These are phyloP conservation scores for Temnothorax rugatulus DNA, from an alignment of 2,888 invertebrate species.

Conservation along the genomic window DNA sequence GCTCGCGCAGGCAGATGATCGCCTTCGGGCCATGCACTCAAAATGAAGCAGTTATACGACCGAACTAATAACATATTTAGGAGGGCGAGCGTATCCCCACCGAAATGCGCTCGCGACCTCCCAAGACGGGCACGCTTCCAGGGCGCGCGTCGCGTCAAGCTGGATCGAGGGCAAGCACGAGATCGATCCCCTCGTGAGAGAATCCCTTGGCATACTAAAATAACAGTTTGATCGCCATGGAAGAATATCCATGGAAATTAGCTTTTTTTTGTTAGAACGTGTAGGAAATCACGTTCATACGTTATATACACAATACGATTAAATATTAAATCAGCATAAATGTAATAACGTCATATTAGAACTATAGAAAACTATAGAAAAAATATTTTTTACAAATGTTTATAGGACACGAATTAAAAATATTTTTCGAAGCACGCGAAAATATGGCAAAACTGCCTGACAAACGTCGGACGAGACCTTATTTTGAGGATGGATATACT, in stretches of 20 bases:
- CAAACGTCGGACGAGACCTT: not conserved
- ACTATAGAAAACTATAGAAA: no score
- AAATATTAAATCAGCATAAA: not conserved
- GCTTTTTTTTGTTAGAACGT: not conserved
- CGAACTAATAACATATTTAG: slow-evolving; percentile 86
- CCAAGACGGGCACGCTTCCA: slow-evolving; percentile 85
- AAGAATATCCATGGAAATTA: slow-evolving; percentile 13
- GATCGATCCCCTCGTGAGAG: slow-evolving; percentile 26
- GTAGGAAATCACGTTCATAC: not conserved
- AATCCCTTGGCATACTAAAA: slow-evolving; percentile 5
- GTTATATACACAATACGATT: not conserved
- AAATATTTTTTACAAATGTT: not conserved
- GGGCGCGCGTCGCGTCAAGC: slow-evolving; percentile 55
- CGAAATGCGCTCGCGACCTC: slow-evolving; percentile 83
- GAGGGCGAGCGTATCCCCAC: slow-evolving; percentile 81
- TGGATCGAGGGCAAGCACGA: slow-evolving; percentile 41
- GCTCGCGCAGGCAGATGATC: slow-evolving; percentile 82
- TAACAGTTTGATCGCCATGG: slow-evolving; percentile 5
- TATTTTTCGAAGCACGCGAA: not conserved
- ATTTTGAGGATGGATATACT: slow-evolving; percentile 14
- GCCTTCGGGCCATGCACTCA: slow-evolving; percentile 84
- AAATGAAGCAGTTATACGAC: slow-evolving; percentile 86
- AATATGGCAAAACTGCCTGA: not conserved
- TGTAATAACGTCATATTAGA: not conserved
- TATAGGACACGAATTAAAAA: not conserved